phyloP scores from a whole-genome alignment of 2,888 invertebrate species.

The Dorcus parallelipipedus region DNA sequence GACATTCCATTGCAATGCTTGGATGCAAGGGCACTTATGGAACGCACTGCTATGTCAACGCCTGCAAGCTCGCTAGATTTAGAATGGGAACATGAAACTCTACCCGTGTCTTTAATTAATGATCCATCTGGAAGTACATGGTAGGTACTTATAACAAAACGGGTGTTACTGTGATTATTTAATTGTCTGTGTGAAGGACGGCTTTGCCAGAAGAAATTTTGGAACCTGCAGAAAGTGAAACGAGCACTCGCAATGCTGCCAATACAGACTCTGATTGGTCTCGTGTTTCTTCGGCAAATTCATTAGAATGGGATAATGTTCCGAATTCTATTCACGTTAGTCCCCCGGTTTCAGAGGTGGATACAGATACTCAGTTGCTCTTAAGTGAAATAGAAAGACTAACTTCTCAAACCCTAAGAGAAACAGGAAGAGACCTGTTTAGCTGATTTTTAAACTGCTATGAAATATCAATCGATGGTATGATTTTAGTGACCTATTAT shows the following conservation, averaged over 20 bases:
- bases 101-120: slow-evolving; percentile 41
- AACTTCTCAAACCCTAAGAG: slow-evolving; percentile 61
- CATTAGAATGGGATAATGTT: slow-evolving; percentile 66
- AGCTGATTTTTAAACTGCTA: slow-evolving; percentile 36
- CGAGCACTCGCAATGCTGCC: slow-evolving; percentile 35
- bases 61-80: slow-evolving; percentile 66
- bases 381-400: slow-evolving; percentile 65
- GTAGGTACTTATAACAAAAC: slow-evolving; percentile 27
- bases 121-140: slow-evolving; percentile 46
- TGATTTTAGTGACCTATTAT: too few species aligned
- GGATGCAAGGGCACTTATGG: slow-evolving; percentile 54
- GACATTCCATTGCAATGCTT: slow-evolving; percentile 61
- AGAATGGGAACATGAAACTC: slow-evolving; percentile 68
- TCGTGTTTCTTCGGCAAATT: slow-evolving; percentile 62
- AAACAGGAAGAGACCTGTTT: slow-evolving; percentile 55
- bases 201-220: slow-evolving; percentile 25
- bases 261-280: slow-evolving; percentile 55
- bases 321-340: slow-evolving; percentile 46
- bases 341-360: slow-evolving; percentile 53
- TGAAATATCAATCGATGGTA: too few species aligned
- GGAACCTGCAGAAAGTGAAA: slow-evolving; percentile 25
- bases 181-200: slow-evolving; percentile 20
- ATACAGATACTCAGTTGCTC: slow-evolving; percentile 63
- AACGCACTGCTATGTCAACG: slow-evolving; percentile 51
- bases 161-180: neutral